Percentiles rank a stretch among this genome's conserved stretches.
Evolutionary conservation across 2,888 invertebrate genomes (phyloP).

Genomic region (Thysanoteuthis rhombus): DNA sequence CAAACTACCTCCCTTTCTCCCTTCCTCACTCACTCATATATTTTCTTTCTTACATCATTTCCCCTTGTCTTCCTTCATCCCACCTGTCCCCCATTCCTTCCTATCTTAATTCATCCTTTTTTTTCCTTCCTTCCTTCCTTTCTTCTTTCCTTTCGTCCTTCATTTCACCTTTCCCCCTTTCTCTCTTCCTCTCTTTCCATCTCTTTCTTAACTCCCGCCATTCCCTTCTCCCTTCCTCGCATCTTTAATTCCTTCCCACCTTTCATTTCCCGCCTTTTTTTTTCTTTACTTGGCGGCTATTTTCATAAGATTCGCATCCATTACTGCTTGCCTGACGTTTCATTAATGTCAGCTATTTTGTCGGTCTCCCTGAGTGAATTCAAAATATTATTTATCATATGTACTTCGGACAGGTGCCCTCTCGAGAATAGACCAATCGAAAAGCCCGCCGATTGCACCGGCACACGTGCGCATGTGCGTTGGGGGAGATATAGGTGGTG

Average conservation of each 20-base stretch:
- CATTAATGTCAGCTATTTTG: conserved; percentile 26
- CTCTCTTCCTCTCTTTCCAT: background rate
- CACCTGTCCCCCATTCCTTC: background rate
- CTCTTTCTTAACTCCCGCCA: background rate
- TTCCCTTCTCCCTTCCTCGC: background rate
- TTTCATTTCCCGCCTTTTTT: background rate
- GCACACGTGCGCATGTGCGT: background rate
- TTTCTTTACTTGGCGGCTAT: background rate
- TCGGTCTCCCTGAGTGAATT: conserved; percentile 18
- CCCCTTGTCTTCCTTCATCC: background rate
- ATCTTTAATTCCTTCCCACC: background rate
- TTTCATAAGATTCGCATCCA: conserved; percentile 29
- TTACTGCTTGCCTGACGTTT: conserved; percentile 23
- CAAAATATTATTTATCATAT: conserved; percentile 31
- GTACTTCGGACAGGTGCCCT: conserved; percentile 19
- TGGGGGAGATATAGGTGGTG: background rate
- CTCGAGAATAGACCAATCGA: conserved; percentile 23
- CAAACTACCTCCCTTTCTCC: background rate
- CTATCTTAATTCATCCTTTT: background rate
- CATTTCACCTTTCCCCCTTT: background rate
- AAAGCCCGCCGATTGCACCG: background rate
- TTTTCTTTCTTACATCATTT: background rate
- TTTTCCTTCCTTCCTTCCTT: background rate
- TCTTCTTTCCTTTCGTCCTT: background rate
- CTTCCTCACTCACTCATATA: background rate